Evolutionary conservation across 2,113 vertebrate species (phyloP).

Genomic region (Toxotes jaculatrix): DNA sequence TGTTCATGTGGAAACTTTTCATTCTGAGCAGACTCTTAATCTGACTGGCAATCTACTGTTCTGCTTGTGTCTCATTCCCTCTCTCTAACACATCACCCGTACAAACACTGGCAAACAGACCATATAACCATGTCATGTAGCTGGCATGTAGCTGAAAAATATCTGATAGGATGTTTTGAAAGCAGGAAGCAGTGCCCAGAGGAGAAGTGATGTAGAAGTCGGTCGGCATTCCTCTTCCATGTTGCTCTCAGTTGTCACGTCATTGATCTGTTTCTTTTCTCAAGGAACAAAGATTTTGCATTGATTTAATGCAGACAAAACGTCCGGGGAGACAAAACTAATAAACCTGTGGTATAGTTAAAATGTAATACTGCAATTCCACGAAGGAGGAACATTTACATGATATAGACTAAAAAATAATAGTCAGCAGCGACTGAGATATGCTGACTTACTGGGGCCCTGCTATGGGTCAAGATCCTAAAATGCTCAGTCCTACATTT

Average conservation of each 20-base stretch:
- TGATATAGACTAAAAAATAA: too few species aligned
- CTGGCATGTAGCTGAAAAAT: background rate
- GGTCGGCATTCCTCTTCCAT: background rate
- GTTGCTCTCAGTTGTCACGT: background rate
- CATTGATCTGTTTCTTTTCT: background rate
- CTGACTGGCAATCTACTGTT: constrained; percentile 27
- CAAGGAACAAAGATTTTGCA: too few species aligned
- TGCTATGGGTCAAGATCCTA: background rate
- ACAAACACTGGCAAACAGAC: background rate
- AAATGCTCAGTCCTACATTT: background rate
- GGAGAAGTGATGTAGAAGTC: background rate
- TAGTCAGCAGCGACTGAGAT: too few species aligned
- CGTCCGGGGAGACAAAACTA: accelerated
- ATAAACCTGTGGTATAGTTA: background rate
- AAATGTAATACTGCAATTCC: background rate
- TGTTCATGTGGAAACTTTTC: constrained; percentile 34
- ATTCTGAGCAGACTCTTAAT: constrained; percentile 36
- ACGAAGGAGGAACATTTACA: too few species aligned
- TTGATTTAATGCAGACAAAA: background rate
- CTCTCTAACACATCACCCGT: constrained; percentile 3
- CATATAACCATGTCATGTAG: background rate
- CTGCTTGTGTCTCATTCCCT: background rate
- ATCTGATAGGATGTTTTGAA: constrained; percentile 21
- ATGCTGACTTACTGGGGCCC: background rate
- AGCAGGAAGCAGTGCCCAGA: background rate